Evolutionary conservation across 2,888 invertebrate species (phyloP).

Genomic region (Limnephilus lunatus): DNA sequence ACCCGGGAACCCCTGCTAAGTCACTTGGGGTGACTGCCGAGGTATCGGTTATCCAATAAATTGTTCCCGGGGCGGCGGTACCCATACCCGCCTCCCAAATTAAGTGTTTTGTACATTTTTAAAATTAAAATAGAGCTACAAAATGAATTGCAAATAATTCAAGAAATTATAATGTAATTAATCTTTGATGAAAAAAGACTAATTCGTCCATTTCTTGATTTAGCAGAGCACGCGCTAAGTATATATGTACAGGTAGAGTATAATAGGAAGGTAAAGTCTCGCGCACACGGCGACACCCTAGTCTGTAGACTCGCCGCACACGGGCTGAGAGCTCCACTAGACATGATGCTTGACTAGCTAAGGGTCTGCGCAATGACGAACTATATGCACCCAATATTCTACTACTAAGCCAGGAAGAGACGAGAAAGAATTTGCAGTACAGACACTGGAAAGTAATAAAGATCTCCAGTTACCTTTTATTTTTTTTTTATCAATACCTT

Average conservation of each 20-base stretch:
- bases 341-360: slow-evolving; percentile 3
- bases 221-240: background rate
- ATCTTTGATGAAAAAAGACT: background rate
- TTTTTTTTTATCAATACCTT: no score
- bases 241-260: background rate
- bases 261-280: background rate
- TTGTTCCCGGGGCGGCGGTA: no score
- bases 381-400: background rate
- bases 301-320: background rate
- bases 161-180: no score
- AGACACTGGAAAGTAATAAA: background rate
- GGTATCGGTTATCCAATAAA: no score
- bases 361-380: background rate
- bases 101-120: no score
- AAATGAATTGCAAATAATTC: no score
- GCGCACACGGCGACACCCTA: background rate
- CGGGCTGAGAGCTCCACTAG: background rate
- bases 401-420: background rate
- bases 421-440: no score
- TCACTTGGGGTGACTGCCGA: no score
- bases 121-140: no score
- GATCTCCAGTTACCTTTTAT: no score
- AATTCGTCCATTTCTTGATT: background rate
- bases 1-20: no score
- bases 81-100: no score